Evolutionary conservation across 2,113 vertebrate species (phyloP), one percentile per base, ranked within the genome.

Genomic region (Alosa alosa): DNA sequence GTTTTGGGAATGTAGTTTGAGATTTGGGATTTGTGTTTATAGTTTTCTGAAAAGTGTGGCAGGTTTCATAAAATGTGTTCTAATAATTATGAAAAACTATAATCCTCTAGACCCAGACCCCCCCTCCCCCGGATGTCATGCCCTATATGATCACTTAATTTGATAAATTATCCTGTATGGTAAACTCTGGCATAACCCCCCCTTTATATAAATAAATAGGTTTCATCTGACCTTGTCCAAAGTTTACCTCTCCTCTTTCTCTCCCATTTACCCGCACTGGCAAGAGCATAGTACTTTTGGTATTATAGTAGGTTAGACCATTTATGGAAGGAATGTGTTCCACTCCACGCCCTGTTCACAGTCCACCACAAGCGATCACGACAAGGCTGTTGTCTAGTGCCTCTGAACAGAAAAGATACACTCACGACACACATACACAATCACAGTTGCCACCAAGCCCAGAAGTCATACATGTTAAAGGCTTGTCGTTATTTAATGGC

Each of bases 401-500:
- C 55, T 60, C 18, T 22, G 55, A 18, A 60, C 47, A 49, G 47
- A 13, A 6, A 20, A 22, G 20, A n/a, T 10, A 22, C 82, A 50
- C 39, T 18, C 50, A 50, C 11, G 15, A 78, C 31, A 39, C 72
- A 75, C 9, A 13, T 2, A 72, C 10, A 11, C 25, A 78, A 10
- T 39, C 72, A 78, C 13, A 41, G 31, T 15, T 78, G 31, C 72
- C 25, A 78, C 25, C 72, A 39, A 78, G 72, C 72, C 72, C 72
- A 78, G 36, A 78, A 78, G 36, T 78, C 13, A 36, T 78, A 78
- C 72, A 78, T 36, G 72, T 39, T 36, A 78, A 0, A 13, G 25
- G 31, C 72, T 78, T 78, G 39, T 78, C 72, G 3, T n/a, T 36
- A 78, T 78, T 78, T 78, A 17, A 78, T 78, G 36, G 72, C 72